phyloP scores from a whole-genome alignment of 2,113 vertebrate species.

The Nymphicus hollandicus region DNA sequence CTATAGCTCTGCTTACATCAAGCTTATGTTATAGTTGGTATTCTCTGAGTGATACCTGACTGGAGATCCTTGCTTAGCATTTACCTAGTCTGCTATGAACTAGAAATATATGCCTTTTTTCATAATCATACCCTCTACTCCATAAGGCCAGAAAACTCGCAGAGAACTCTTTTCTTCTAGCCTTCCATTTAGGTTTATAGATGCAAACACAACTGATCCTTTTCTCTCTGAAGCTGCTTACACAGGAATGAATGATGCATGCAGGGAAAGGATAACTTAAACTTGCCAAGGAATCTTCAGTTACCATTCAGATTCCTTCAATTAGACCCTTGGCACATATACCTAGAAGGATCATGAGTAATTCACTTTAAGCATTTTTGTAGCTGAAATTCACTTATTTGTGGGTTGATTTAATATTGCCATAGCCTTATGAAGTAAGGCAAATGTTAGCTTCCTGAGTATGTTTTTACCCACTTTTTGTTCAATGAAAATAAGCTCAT shows the following conservation, averaged over 20 bases:
- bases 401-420: neutral
- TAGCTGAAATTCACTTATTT: neutral
- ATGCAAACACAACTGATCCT: neutral
- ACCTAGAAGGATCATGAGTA: neutral
- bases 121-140: neutral
- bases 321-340: neutral
- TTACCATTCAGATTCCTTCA: neutral
- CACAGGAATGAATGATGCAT: neutral
- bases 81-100: neutral
- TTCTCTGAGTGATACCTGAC: neutral
- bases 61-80: neutral
- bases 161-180: neutral
- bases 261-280: neutral
- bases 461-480: neutral
- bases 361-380: neutral
- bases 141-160: neutral
- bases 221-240: neutral
- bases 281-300: neutral
- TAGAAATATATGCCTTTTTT: neutral
- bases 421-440: neutral
- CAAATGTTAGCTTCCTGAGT: neutral
- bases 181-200: neutral
- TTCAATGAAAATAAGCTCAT: neutral
- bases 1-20: neutral
- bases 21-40: neutral